Conservation (phyloP, 2,797 vertebrate species). For the Microhierax caerulescens region DNA sequence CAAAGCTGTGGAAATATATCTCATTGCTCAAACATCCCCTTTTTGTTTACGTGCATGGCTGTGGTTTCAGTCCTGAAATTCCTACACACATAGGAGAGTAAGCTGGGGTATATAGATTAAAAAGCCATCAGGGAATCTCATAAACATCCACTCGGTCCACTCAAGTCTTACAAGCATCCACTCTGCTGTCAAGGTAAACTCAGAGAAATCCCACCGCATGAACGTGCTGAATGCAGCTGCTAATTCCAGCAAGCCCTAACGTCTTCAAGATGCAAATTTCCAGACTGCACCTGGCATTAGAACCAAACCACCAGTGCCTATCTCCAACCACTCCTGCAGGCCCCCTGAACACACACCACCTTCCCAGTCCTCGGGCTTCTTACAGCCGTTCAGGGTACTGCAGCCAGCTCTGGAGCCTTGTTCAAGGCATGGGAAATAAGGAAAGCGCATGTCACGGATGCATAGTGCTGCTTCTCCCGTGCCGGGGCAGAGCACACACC, state of each 20-base stretch:
- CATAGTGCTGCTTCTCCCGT: not conserved
- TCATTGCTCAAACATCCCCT: not conserved
- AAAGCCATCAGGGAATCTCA: not conserved
- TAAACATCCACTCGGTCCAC: not conserved
- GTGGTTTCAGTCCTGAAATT: not conserved
- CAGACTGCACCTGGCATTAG: not conserved
- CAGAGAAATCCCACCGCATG: not conserved
- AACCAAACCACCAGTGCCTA: not conserved
- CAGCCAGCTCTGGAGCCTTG: not conserved
- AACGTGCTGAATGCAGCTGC: fast-evolving
- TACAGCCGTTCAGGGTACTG: not conserved
- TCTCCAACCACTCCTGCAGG: not conserved
- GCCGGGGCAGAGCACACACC: not conserved
- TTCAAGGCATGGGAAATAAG: not conserved
- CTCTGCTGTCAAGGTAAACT: not conserved
- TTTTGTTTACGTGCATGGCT: not conserved
- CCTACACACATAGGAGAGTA: not conserved
- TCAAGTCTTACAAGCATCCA: not conserved
- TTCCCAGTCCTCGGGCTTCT: not conserved
- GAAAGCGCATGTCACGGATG: fast-evolving
- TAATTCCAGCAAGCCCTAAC: not conserved
- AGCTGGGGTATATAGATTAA: not conserved
- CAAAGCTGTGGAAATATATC: not conserved
- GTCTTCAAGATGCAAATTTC: not conserved
- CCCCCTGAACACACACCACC: not conserved